phyloP scores from a whole-genome alignment of 1,140 invertebrate genomes.

The Gerris buenoi region DNA sequence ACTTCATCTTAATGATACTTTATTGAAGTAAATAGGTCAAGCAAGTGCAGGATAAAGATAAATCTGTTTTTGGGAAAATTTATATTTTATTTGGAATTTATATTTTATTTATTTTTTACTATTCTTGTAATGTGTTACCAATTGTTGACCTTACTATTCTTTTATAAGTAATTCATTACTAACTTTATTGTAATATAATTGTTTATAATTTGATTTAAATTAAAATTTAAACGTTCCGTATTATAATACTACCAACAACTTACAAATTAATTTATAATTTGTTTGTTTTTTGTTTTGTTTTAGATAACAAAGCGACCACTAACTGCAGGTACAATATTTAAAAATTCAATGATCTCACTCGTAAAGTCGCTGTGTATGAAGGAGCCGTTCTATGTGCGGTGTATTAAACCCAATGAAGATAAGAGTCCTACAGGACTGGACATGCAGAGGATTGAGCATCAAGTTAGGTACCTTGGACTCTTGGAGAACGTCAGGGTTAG shows the following conservation, averaged over 20 bases:
- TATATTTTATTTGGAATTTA: no score
- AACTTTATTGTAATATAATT: no score
- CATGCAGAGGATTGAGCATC: conserved; percentile 65
- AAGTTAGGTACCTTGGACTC: conserved; percentile 77
- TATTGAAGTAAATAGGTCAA: no score
- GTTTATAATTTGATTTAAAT: background rate
- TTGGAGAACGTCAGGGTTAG: conserved; percentile 87
- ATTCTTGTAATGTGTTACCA: no score
- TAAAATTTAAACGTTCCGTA: no score
- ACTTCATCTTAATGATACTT: no score
- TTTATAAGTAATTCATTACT: no score
- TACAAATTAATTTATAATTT: conserved; percentile 1
- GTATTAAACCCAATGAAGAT: conserved; percentile 86
- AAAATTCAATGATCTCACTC: conserved; percentile 81
- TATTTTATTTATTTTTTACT: no score
- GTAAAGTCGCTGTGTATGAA: conserved; percentile 78
- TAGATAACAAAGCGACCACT: conserved; percentile 84
- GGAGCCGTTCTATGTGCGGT: conserved; percentile 92
- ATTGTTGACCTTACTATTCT: no score
- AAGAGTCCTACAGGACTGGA: conserved; percentile 74
- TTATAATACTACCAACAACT: no score
- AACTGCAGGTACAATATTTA: conserved; percentile 85
- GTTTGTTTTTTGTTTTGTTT: conserved; percentile 19
- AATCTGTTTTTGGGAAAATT: no score
- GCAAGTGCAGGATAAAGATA: no score